A percentile compares a stretch with the other conserved stretches of the same genome.
These are phyloP conservation scores for Callithrix jacchus DNA, from an alignment of 2,113 vertebrate genomes.

Conservation along the genomic window DNA sequence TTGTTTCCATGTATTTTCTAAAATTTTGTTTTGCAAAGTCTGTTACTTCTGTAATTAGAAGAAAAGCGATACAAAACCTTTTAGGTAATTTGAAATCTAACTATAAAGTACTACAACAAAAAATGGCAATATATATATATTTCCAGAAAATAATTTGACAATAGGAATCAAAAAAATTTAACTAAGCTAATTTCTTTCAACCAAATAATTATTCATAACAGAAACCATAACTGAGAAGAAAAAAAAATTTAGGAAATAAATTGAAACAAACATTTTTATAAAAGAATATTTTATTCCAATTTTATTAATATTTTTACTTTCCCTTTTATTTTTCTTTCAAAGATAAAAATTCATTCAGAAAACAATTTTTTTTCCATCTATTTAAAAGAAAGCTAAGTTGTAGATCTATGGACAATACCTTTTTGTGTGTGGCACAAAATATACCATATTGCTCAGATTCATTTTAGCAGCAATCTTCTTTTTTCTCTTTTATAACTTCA, in stretches of 20 bases:
- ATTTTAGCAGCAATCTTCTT: slow-evolving; percentile 73
- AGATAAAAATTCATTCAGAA: slow-evolving; percentile 23
- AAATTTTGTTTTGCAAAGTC: neutral
- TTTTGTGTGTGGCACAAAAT: slow-evolving; percentile 76
- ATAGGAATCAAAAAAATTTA: slow-evolving; percentile 34
- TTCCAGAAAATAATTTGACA: slow-evolving; percentile 32
- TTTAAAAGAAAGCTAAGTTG: neutral
- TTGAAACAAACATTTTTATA: neutral
- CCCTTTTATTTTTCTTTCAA: neutral
- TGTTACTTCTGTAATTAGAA: slow-evolving; percentile 10
- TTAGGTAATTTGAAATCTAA: slow-evolving; percentile 3
- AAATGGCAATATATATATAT: neutral
- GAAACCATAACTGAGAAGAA: neutral
- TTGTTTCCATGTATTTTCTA: slow-evolving; percentile 23
- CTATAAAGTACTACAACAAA: neutral
- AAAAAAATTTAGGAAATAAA: slow-evolving; percentile 30
- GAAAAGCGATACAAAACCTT: neutral
- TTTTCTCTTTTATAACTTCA: neutral
- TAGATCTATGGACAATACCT: slow-evolving; percentile 72
- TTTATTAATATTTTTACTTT: slow-evolving; percentile 10
- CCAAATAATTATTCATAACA: neutral
- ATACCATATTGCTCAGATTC: slow-evolving; percentile 70
- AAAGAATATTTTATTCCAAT: neutral
- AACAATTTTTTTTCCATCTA: neutral
- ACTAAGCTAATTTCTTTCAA: slow-evolving; percentile 19